phyloP scores from a whole-genome alignment of 2,113 vertebrate genomes.

The Sinocyclocheilus maitianheensis region DNA sequence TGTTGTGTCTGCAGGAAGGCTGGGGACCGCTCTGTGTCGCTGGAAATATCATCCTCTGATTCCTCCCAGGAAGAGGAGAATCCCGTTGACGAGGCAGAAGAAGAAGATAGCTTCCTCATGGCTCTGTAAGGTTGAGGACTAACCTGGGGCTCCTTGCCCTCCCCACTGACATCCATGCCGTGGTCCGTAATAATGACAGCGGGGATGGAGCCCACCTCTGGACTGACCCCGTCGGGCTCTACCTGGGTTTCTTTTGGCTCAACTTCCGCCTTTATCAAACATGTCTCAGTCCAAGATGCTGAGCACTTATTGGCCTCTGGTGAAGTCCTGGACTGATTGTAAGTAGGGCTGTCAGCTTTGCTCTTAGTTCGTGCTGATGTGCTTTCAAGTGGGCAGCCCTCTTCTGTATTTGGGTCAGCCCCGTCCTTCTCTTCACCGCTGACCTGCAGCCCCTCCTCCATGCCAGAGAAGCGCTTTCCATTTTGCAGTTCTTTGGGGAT shows the following conservation, averaged over 20 bases:
- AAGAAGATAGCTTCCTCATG: conserved; percentile 91
- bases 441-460: conserved; percentile 50
- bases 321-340: conserved; percentile 34
- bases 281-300: conserved; percentile 25
- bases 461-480: conserved; percentile 61
- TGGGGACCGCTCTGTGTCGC: conserved; percentile 87
- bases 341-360: conserved; percentile 33
- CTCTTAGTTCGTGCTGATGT: conserved; percentile 46
- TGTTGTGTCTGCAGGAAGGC: conserved; percentile 86
- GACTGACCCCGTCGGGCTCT: conserved; percentile 32
- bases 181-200: conserved; percentile 91
- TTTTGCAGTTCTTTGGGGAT: conserved; percentile 69
- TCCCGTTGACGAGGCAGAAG: conserved; percentile 92
- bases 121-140: conserved; percentile 68
- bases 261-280: conserved; percentile 38
- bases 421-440: conserved; percentile 41
- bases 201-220: conserved; percentile 73
- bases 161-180: conserved; percentile 76
- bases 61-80: conserved; percentile 98
- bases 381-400: conserved; percentile 54
- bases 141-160: conserved; percentile 67
- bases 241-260: conserved; percentile 25
- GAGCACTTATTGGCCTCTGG: conserved; percentile 21
- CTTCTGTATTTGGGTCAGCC: conserved; percentile 51
- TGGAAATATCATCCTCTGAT: conserved; percentile 95